A percentile compares a stretch with the other conserved stretches of the same genome.
phyloP scores from a whole-genome alignment of 2,888 invertebrate genomes.

The Oscheius sp. region DNA sequence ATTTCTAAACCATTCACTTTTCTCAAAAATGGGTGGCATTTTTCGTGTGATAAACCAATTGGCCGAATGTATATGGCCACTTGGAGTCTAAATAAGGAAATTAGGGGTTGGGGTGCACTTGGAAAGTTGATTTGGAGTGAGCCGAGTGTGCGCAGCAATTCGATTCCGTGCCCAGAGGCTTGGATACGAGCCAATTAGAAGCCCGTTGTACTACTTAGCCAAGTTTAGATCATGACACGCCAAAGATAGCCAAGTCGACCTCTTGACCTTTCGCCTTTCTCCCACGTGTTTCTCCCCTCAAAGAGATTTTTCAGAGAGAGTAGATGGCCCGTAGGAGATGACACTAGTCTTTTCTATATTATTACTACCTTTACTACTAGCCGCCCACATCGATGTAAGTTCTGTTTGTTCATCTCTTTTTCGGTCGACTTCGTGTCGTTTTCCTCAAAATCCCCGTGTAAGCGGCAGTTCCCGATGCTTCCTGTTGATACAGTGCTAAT shows the following conservation, averaged over 20 bases:
- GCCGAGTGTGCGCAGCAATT: constrained; percentile 33
- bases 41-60: not conserved
- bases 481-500: constrained; percentile 26
- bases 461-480: constrained; percentile 16
- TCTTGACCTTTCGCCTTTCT: not conserved
- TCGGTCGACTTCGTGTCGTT: constrained; percentile 3
- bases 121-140: constrained; percentile 33
- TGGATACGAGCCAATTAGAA: constrained; percentile 37
- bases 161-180: constrained; percentile 33
- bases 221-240: not conserved
- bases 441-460: constrained; percentile 1
- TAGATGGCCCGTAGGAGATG: constrained; percentile 5
- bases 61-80: not conserved
- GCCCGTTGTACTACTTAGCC: constrained; percentile 33
- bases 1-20: not conserved
- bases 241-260: not conserved
- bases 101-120: constrained; percentile 18
- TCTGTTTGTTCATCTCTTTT: not conserved
- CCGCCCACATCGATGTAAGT: constrained; percentile 30
- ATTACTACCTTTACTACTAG: not conserved
- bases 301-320: not conserved
- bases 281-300: not conserved
- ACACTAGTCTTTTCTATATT: not conserved
- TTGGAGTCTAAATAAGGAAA: constrained; percentile 20
- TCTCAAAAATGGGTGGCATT: not conserved